A percentile compares a stretch with the other conserved stretches of the same genome.
phyloP scores from a whole-genome alignment of 2,888 invertebrate genomes.

The Hartigia nigra region DNA sequence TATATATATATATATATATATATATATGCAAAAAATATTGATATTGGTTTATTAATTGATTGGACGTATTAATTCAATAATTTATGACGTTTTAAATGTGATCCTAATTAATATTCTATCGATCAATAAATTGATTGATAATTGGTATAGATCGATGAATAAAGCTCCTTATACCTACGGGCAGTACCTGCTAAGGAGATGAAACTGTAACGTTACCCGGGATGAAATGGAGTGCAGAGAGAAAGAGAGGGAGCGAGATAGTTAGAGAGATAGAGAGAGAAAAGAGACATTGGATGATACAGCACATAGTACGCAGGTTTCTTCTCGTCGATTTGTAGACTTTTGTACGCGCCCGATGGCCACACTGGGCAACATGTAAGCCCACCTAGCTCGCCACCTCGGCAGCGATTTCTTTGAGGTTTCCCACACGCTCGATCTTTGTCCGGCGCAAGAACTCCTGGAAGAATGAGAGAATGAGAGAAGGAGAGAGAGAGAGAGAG shows the following conservation, averaged over 20 bases:
- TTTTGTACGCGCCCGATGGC: conserved; percentile 3
- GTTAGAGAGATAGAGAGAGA: neutral
- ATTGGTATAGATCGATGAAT: neutral
- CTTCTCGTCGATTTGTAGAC: conserved; percentile 6
- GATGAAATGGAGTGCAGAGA: neutral
- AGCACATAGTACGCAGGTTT: conserved; percentile 1
- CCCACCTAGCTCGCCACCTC: conserved; percentile 26
- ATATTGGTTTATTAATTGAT: neutral
- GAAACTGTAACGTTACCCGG: neutral
- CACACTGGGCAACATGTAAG: conserved; percentile 12
- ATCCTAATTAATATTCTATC: neutral
- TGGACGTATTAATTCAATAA: neutral
- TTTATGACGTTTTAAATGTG: neutral
- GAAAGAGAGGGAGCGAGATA: neutral
- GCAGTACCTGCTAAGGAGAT: neutral
- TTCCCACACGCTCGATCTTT: conserved; percentile 27
- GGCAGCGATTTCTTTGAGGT: conserved; percentile 14
- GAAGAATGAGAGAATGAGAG: neutral
- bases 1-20: neutral
- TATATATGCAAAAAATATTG: neutral
- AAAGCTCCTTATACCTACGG: neutral
- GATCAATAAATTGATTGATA: neutral
- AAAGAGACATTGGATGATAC: conserved; percentile 1
- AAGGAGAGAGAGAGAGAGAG: neutral
- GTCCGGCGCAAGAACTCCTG: conserved; percentile 15